Conservation (phyloP, 2,888 invertebrate genomes). For the Bruchidius siliquastri region DNA sequence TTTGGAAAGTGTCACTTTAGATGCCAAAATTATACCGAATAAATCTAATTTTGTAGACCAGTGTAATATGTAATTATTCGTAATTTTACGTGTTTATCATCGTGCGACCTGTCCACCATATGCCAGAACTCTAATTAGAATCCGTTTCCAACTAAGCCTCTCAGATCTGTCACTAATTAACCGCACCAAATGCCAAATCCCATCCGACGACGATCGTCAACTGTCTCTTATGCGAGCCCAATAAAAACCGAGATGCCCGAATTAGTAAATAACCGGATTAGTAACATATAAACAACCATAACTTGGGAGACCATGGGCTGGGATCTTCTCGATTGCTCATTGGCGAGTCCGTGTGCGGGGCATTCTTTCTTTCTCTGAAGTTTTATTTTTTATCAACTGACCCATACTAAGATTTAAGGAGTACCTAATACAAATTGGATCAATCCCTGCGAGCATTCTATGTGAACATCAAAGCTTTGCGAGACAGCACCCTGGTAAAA, state of each 20-base stretch:
- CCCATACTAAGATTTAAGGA: no score
- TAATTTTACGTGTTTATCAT: background rate
- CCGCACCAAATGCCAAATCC: background rate
- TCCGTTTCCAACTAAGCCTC: background rate
- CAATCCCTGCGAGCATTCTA: no score
- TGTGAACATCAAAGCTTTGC: no score
- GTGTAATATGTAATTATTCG: background rate
- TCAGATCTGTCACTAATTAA: background rate
- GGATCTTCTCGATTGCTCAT: no score
- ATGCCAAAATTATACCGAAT: no score
- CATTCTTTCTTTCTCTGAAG: no score
- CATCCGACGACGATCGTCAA: background rate
- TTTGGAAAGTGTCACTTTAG: no score
- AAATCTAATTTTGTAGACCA: background rate
- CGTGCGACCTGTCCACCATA: no score
- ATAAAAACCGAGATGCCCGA: background rate
- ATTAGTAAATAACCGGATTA: slow-evolving; percentile 18
- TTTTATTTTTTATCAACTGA: no score
- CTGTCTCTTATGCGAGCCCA: background rate
- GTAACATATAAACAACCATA: slow-evolving; percentile 19
- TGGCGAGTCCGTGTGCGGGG: no score
- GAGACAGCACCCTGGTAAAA: no score
- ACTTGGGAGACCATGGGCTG: slow-evolving; percentile 2
- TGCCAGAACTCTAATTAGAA: background rate
- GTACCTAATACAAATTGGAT: no score